phyloP scores from a whole-genome alignment of 2,888 invertebrate species.

The Trichogramma evanescens region DNA sequence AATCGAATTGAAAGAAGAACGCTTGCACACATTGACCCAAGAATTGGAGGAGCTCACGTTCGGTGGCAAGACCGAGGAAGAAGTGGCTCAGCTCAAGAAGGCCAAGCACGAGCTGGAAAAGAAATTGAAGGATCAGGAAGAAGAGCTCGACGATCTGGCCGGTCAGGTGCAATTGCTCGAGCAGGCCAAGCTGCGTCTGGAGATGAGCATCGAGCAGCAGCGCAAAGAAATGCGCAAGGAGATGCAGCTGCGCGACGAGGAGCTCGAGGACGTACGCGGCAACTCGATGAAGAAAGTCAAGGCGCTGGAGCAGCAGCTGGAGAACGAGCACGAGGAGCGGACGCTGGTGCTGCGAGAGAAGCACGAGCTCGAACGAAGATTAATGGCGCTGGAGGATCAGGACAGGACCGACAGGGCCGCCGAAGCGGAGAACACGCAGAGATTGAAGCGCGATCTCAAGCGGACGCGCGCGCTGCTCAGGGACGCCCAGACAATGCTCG shows the following conservation, averaged over 20 bases:
- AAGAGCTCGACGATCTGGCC: constrained; percentile 91
- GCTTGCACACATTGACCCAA: constrained; percentile 66
- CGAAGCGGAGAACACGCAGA: constrained; percentile 51
- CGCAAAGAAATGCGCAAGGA: constrained; percentile 86
- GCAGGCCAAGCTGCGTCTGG: constrained; percentile 84
- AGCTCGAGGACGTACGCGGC: constrained; percentile 84
- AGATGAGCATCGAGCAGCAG: constrained; percentile 89
- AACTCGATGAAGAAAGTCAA: constrained; percentile 88
- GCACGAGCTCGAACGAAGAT: constrained; percentile 81
- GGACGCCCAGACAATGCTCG: constrained; percentile 87
- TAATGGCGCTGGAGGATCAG: constrained; percentile 71
- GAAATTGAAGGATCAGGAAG: constrained; percentile 80
- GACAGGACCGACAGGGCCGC: constrained; percentile 66
- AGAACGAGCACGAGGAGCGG: constrained; percentile 88
- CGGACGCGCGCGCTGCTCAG: constrained; percentile 82
- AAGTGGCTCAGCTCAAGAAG: constrained; percentile 73
- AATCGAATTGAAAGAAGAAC: constrained; percentile 82
- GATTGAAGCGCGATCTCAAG: constrained; percentile 79
- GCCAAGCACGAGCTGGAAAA: constrained; percentile 82
- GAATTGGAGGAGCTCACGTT: constrained; percentile 82
- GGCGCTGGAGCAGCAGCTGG: constrained; percentile 83
- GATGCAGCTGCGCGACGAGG: constrained; percentile 84
- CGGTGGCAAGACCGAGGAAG: constrained; percentile 76
- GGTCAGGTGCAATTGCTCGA: constrained; percentile 84
- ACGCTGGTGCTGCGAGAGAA: constrained; percentile 80